These are phyloP conservation scores for Thecophora atra DNA, from an alignment of 2,888 invertebrate genomes.

Conservation along the genomic window DNA sequence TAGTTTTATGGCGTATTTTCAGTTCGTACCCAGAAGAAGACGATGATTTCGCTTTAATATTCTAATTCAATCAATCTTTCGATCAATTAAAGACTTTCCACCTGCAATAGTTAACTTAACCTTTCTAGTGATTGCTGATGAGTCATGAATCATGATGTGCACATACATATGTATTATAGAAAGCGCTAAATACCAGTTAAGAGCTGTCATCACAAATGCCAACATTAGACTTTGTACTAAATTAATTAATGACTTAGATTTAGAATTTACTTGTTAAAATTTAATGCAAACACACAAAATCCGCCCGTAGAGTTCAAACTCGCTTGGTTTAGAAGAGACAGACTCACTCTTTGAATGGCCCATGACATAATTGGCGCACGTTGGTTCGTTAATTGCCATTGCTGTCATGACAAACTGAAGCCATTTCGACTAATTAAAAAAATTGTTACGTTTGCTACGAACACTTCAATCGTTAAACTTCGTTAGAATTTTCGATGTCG, in stretches of 20 bases:
- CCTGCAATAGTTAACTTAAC: not conserved
- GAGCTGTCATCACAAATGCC: slow-evolving; percentile 26
- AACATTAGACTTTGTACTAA: slow-evolving; percentile 33
- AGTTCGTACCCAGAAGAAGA: slow-evolving; percentile 58
- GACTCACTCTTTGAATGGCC: no score
- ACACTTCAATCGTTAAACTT: not conserved
- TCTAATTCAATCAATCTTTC: slow-evolving; percentile 38
- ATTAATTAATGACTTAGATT: slow-evolving; percentile 8
- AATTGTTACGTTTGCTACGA: not conserved
- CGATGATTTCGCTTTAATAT: slow-evolving; percentile 55
- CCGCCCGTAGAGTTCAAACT: not conserved
- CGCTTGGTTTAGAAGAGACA: no score
- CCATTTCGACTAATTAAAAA: not conserved
- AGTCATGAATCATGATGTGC: not conserved
- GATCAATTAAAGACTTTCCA: not conserved
- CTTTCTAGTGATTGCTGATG: not conserved
- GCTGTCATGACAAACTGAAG: not conserved
- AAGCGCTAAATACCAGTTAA: not conserved
- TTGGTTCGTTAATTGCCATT: no score
- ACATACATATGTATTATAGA: slow-evolving; percentile 4
- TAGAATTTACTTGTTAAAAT: slow-evolving; percentile 14
- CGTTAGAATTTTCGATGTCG: not conserved
- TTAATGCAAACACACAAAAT: slow-evolving; percentile 7
- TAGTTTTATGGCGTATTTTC: slow-evolving; percentile 61
- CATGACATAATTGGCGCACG: no score